phyloP scores from a whole-genome alignment of 1,140 invertebrate species.

The Teleogryllus occipitalis region DNA sequence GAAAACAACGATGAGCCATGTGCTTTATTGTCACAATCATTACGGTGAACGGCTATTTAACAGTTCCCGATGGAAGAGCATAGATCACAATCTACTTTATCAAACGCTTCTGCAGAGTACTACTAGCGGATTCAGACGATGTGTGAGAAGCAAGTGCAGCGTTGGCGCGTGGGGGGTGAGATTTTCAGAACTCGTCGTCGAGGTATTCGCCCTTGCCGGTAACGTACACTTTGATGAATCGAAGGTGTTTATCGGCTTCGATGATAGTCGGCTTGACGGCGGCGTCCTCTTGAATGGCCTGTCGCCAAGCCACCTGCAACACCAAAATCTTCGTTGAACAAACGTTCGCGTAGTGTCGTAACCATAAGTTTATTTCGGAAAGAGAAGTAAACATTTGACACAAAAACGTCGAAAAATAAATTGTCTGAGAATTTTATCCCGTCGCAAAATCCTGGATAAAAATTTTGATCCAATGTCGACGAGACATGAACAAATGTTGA shows the following conservation, averaged over 20 bases:
- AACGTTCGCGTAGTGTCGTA: too few species aligned
- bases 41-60: neutral
- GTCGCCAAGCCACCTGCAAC: conserved; percentile 22
- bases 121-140: too few species aligned
- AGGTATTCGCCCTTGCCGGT: neutral
- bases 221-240: conserved; percentile 3
- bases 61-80: neutral
- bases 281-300: conserved; percentile 22
- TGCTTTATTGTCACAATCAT: neutral
- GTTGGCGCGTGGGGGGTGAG: neutral
- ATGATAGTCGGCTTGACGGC: conserved; percentile 20
- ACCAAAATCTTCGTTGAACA: neutral
- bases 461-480: too few species aligned
- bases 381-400: too few species aligned
- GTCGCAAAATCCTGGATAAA: too few species aligned
- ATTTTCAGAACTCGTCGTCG: neutral
- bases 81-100: neutral
- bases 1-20: neutral
- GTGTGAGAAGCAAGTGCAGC: too few species aligned
- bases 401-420: too few species aligned
- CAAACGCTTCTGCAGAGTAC: too few species aligned
- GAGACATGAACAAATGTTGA: too few species aligned
- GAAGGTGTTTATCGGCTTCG: neutral
- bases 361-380: too few species aligned
- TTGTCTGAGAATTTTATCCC: too few species aligned